These are phyloP conservation scores for Tamias sibiricus DNA, from an alignment of 2,113 vertebrate genomes.

Conservation along the genomic window DNA sequence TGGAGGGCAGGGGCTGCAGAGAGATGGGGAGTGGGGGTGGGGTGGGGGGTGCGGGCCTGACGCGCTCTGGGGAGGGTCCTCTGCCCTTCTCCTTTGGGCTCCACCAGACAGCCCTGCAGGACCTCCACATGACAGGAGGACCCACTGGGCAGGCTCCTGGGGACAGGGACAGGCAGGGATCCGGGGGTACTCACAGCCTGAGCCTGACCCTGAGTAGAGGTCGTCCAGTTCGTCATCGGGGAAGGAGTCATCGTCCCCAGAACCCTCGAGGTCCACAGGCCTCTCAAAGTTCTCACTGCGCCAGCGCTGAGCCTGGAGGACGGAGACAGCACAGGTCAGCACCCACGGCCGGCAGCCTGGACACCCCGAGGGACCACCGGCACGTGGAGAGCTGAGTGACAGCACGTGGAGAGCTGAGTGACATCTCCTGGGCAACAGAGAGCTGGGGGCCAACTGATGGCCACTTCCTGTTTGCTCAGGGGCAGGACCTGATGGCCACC, in stretches of 20 bases:
- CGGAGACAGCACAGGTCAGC: background rate
- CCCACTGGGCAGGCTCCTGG: background rate
- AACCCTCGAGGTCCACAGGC: slow-evolving; percentile 79
- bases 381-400: rapidly evolving
- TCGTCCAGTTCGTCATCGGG: slow-evolving; percentile 77
- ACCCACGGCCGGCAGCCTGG: background rate
- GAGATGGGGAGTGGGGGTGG: too few relatives aligned
- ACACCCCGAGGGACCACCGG: background rate
- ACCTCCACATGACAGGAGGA: background rate
- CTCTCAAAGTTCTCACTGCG: slow-evolving; percentile 79
- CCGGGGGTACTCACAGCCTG: slow-evolving; percentile 75
- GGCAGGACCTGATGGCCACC: background rate
- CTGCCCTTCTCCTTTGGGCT: background rate
- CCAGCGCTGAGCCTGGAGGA: slow-evolving; percentile 78
- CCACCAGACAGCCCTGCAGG: background rate
- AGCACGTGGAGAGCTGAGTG: rapidly evolving
- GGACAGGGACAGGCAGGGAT: background rate
- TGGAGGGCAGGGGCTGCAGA: background rate
- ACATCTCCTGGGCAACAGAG: background rate
- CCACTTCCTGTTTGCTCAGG: background rate
- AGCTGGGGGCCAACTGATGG: rapidly evolving
- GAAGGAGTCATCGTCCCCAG: slow-evolving; percentile 79
- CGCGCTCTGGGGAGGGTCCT: rapidly evolving
- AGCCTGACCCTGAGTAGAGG: slow-evolving; percentile 78
- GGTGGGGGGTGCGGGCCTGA: too few relatives aligned